phyloP scores from a whole-genome alignment of 2,113 vertebrate species.

The Thymallus thymallus region DNA sequence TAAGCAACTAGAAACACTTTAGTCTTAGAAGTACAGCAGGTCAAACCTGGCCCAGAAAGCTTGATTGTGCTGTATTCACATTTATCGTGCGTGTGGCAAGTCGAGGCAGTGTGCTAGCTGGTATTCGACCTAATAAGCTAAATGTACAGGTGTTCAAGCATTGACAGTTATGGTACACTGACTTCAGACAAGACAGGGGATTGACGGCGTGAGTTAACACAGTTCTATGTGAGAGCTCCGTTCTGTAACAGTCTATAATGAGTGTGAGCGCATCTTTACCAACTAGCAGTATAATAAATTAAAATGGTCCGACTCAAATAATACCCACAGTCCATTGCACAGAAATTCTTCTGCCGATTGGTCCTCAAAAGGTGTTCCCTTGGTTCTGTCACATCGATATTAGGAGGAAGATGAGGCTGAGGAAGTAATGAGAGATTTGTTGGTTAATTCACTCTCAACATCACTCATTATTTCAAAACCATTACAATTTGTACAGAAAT shows the following conservation, averaged over 20 bases:
- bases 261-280: conserved; percentile 49
- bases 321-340: conserved; percentile 47
- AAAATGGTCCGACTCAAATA: conserved; percentile 49
- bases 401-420: conserved; percentile 63
- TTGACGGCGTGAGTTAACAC: not conserved
- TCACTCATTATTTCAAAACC: not conserved
- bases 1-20: conserved; percentile 17
- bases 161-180: not conserved
- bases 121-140: not conserved
- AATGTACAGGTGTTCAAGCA: not conserved
- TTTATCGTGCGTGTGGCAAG: not conserved
- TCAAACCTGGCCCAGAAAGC: conserved; percentile 29
- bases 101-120: not conserved
- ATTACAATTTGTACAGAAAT: too few relatives aligned
- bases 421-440: conserved; percentile 6
- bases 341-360: conserved; percentile 34
- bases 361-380: conserved; percentile 25
- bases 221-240: not conserved
- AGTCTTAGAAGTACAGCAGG: conserved; percentile 33
- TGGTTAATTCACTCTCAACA: not conserved
- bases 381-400: conserved; percentile 55
- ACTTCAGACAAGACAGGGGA: not conserved
- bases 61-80: not conserved
- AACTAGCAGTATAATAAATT: conserved; percentile 61
- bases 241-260: not conserved